Percentiles rank a stretch among this genome's conserved stretches.
Evolutionary conservation across 2,797 vertebrate genomes (phyloP).

Genomic region (Lateolabrax maculatus): DNA sequence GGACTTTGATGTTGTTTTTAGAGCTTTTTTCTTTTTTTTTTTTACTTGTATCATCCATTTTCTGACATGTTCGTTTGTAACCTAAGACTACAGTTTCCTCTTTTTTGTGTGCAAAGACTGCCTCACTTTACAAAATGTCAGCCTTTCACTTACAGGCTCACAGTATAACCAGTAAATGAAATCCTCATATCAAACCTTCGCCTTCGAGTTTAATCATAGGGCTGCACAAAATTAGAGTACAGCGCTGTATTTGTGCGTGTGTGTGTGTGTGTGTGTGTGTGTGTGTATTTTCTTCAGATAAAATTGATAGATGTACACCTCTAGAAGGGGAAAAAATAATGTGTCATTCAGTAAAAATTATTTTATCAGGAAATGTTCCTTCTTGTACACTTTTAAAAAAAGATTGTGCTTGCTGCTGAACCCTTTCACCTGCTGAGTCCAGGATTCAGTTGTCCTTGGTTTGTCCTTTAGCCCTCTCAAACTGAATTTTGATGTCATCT

Average conservation of each 20-base stretch:
- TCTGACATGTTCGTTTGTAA: slow-evolving; percentile 65
- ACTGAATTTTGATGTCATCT: slow-evolving; percentile 45
- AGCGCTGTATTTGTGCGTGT: slow-evolving; percentile 2
- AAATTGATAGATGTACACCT: slow-evolving; percentile 37
- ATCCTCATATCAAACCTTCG: slow-evolving; percentile 58
- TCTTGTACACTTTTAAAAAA: slow-evolving; percentile 52
- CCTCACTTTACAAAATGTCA: slow-evolving; percentile 58
- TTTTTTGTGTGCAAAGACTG: slow-evolving; percentile 10
- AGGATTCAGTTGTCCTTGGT: slow-evolving; percentile 86
- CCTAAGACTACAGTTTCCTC: slow-evolving; percentile 35
- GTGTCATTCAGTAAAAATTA: slow-evolving; percentile 29
- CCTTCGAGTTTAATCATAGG: slow-evolving; percentile 44
- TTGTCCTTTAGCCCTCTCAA: slow-evolving; percentile 67
- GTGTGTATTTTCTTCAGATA: slow-evolving; percentile 20
- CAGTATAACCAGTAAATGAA: slow-evolving; percentile 54
- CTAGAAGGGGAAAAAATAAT: not conserved
- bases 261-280: slow-evolving; percentile 9
- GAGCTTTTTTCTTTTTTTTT: slow-evolving; percentile 39
- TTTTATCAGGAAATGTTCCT: slow-evolving; percentile 49
- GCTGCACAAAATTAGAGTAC: slow-evolving; percentile 43
- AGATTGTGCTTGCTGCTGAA: slow-evolving; percentile 84
- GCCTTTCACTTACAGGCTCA: slow-evolving; percentile 44
- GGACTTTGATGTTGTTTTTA: slow-evolving; percentile 76
- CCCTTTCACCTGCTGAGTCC: slow-evolving; percentile 82
- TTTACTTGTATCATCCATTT: slow-evolving; percentile 57